A percentile compares a stretch with the other conserved stretches of the same genome.
Evolutionary conservation across 2,888 invertebrate genomes (phyloP).

Genomic region (Drosophila quinaria): DNA sequence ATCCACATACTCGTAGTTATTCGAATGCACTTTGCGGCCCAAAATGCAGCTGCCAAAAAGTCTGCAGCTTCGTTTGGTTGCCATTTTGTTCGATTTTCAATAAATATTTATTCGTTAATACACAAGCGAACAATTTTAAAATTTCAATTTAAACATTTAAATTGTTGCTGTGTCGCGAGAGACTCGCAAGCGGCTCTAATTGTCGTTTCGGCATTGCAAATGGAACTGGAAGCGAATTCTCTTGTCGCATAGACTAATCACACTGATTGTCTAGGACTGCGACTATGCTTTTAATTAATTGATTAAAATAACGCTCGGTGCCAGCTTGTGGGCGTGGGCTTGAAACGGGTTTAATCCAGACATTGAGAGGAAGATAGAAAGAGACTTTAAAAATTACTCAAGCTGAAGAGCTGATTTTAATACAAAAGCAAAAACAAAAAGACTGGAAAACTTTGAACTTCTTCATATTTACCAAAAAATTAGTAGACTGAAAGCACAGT

Average conservation of each 20-base stretch:
- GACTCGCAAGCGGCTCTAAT: constrained; percentile 62
- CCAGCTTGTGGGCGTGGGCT: constrained; percentile 27
- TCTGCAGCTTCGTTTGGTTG: constrained; percentile 50
- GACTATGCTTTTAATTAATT: constrained; percentile 70
- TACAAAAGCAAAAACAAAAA: neutral
- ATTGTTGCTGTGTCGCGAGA: constrained; percentile 35
- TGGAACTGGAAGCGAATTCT: constrained; percentile 61
- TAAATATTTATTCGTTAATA: constrained; percentile 5
- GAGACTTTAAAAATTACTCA: neutral
- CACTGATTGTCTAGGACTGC: constrained; percentile 51
- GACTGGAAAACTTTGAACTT: neutral
- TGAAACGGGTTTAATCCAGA: constrained; percentile 27
- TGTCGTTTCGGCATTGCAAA: constrained; percentile 76
- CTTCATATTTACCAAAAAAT: neutral
- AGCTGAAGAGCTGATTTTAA: constrained; percentile 1
- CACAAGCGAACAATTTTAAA: constrained; percentile 12
- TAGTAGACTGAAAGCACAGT: no score
- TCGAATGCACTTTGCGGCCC: constrained; percentile 27
- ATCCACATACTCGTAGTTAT: constrained; percentile 66
- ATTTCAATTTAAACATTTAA: constrained; percentile 29
- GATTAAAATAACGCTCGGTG: constrained; percentile 68
- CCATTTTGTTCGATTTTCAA: constrained; percentile 43
- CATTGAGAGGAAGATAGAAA: no score
- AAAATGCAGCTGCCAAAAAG: constrained; percentile 63
- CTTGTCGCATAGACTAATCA: constrained; percentile 8